A percentile compares a stretch with the other conserved stretches of the same genome.
Conservation (phyloP, 2,888 invertebrate species). For the Orthosia incerta region DNA sequence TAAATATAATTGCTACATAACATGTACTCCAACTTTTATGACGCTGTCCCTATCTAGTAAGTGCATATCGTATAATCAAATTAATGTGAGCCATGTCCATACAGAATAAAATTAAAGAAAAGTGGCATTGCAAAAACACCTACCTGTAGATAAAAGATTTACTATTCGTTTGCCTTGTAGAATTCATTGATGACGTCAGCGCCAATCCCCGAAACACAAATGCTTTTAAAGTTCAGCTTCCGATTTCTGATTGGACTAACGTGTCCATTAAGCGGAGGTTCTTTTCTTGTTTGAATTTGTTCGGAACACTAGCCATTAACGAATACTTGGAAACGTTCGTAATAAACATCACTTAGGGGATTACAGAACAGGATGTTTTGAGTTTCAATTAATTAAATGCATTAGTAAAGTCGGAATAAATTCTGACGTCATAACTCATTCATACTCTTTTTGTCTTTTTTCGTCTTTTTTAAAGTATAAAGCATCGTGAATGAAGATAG, state of each 20-base stretch:
- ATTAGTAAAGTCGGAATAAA: constrained; percentile 15
- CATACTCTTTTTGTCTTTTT: no score
- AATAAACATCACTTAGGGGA: not conserved
- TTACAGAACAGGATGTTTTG: constrained; percentile 5
- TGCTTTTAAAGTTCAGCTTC: constrained; percentile 25
- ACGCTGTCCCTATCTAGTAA: not conserved
- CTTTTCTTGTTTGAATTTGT: not conserved
- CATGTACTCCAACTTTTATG: constrained; percentile 38
- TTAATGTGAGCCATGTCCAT: no score
- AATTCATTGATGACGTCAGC: constrained; percentile 16
- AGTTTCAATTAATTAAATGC: constrained; percentile 6
- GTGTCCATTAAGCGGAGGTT: constrained; percentile 25
- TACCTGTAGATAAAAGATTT: no score
- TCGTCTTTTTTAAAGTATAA: constrained; percentile 26
- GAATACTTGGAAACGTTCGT: constrained; percentile 3
- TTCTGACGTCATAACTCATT: not conserved
- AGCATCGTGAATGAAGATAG: constrained; percentile 10
- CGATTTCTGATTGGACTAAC: constrained; percentile 25
- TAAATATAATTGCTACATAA: constrained; percentile 34
- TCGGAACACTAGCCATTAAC: not conserved
- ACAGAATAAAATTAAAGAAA: no score
- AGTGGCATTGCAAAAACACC: no score
- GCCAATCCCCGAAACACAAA: constrained; percentile 6
- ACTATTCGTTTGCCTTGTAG: no score
- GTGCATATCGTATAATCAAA: no score